Evolutionary conservation across 1,140 invertebrate species (phyloP).

Genomic region (Colletes gigas): DNA sequence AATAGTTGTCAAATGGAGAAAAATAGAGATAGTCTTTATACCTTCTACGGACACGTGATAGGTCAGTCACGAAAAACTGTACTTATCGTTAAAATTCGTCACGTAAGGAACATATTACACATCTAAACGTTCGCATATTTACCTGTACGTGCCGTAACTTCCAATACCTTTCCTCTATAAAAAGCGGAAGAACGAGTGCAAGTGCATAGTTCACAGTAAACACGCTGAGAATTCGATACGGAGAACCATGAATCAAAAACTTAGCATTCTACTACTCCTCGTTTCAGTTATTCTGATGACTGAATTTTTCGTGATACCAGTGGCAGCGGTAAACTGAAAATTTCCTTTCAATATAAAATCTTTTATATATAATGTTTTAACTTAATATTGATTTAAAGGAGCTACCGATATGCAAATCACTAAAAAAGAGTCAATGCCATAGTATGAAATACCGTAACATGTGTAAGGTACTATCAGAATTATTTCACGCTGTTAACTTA

Average conservation of each 20-base stretch:
- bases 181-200: background rate
- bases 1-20: too few relatives aligned
- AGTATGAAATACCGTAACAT: background rate
- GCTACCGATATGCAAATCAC: background rate
- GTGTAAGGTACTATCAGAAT: background rate
- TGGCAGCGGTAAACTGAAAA: too few relatives aligned
- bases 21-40: too few relatives aligned
- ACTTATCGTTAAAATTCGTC: background rate
- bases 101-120: too few relatives aligned
- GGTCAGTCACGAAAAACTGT: background rate
- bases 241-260: background rate
- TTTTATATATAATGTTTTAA: too few relatives aligned
- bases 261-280: background rate
- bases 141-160: background rate
- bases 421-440: background rate
- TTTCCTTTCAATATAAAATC: too few relatives aligned
- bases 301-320: background rate
- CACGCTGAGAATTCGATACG: background rate
- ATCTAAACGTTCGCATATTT: background rate
- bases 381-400: background rate
- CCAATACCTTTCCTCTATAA: background rate
- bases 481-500: background rate
- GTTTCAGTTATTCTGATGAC: background rate
- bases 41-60: too few relatives aligned
- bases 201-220: background rate